phyloP scores from a whole-genome alignment of 2,797 vertebrate genomes.

The Acanthiza pusilla region DNA sequence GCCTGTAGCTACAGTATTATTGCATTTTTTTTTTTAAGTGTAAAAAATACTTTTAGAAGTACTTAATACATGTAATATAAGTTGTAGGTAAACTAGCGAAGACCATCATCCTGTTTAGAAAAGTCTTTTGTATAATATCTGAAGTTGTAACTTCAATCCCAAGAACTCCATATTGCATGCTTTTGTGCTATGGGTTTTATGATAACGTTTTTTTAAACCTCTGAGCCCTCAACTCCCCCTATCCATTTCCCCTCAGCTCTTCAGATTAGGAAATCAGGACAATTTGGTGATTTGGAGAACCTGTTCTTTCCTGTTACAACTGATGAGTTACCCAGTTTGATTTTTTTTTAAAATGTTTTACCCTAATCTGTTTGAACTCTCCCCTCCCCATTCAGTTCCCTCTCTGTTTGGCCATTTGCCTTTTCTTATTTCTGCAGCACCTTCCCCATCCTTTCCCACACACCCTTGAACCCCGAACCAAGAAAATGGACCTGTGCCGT shows the following conservation, averaged over 20 bases:
- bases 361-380: background rate
- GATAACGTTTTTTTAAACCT: background rate
- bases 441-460: background rate
- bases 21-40: background rate
- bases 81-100: background rate
- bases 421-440: background rate
- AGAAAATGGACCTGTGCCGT: background rate
- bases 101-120: background rate
- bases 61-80: background rate
- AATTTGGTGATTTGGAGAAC: background rate
- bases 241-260: fast-evolving
- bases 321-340: background rate
- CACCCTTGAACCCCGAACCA: background rate
- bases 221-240: background rate
- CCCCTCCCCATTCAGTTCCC: fast-evolving
- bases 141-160: background rate
- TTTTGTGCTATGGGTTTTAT: background rate
- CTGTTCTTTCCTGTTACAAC: background rate
- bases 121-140: background rate
- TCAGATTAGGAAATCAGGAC: background rate
- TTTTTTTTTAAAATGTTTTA: background rate
- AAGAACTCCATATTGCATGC: background rate
- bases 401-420: background rate
- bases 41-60: background rate
- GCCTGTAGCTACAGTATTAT: background rate